A percentile compares a stretch with the other conserved stretches of the same genome.
phyloP scores from a whole-genome alignment of 2,888 invertebrate genomes.

The Argynnis bischoffii region DNA sequence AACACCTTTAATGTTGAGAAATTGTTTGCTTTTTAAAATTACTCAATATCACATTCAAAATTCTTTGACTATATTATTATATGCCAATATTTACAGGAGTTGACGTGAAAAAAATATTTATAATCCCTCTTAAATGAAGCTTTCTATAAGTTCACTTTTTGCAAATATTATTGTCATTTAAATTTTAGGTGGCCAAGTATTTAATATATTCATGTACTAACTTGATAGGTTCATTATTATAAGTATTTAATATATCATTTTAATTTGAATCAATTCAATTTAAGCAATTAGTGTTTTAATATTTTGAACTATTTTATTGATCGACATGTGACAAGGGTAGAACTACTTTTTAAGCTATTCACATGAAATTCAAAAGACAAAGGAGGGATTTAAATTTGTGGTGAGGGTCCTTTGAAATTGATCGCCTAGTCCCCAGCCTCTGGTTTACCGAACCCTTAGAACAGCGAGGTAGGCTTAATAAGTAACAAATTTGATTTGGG shows the following conservation, averaged over 20 bases:
- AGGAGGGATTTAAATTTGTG: slow-evolving; percentile 79
- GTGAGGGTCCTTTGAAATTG: slow-evolving; percentile 78
- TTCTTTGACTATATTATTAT: neutral
- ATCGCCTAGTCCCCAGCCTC: slow-evolving; percentile 74
- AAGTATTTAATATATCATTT: too few species aligned
- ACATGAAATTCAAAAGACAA: slow-evolving; percentile 76
- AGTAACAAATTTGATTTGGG: slow-evolving; percentile 76
- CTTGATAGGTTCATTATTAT: too few species aligned
- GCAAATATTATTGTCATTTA: too few species aligned
- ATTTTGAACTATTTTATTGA: slow-evolving; percentile 25
- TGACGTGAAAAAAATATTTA: too few species aligned
- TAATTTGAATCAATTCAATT: too few species aligned
- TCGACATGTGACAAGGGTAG: slow-evolving; percentile 21
- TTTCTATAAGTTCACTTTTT: too few species aligned
- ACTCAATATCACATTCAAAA: slow-evolving; percentile 4
- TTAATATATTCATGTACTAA: too few species aligned
- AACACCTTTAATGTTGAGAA: slow-evolving; percentile 38
- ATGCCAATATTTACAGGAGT: too few species aligned
- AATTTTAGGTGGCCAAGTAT: too few species aligned
- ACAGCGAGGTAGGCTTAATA: slow-evolving; percentile 65
- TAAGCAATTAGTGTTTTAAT: slow-evolving; percentile 19
- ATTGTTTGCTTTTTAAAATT: slow-evolving; percentile 21
- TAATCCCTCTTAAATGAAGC: too few species aligned
- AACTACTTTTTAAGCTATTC: slow-evolving; percentile 34
- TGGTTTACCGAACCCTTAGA: slow-evolving; percentile 73